Evolutionary conservation across 2,888 invertebrate genomes (phyloP).

Genomic region (Subacronicta megacephala): DNA sequence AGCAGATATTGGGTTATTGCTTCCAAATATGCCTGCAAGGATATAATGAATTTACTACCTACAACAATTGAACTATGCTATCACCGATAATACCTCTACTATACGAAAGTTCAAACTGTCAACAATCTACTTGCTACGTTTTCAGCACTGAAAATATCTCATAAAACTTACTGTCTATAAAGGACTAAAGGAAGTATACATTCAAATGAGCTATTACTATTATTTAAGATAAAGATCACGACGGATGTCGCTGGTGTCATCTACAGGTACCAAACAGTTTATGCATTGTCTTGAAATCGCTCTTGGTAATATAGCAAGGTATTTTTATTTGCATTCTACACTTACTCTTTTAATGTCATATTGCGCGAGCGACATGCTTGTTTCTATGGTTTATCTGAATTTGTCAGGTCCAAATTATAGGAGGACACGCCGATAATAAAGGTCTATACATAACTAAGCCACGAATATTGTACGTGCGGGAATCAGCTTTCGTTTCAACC

Average conservation of each 20-base stretch:
- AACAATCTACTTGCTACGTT: constrained; percentile 2
- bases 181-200: not conserved
- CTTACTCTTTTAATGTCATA: not conserved
- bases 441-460: constrained; percentile 1
- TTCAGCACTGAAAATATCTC: constrained; percentile 17
- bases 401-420: constrained; percentile 30
- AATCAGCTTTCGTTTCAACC: constrained; percentile 6
- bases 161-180: not conserved
- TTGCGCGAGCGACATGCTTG: constrained; percentile 4
- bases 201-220: not conserved
- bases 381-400: constrained; percentile 31
- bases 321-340: not conserved
- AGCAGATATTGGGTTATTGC: not conserved
- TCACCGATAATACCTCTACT: too few species aligned
- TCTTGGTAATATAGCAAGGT: not conserved
- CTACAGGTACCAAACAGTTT: constrained; percentile 12
- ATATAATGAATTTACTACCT: too few species aligned
- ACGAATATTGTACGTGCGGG: not conserved
- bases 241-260: constrained; percentile 1
- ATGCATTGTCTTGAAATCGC: constrained; percentile 6
- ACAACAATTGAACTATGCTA: too few species aligned
- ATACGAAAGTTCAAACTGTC: too few species aligned
- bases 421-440: constrained; percentile 5
- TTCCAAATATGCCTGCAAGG: constrained; percentile 11
- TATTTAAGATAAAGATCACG: not conserved